Base-by-base conservation (phyloP, 2,888 invertebrate genomes). In the Didymodactylos carnosus region DNA sequence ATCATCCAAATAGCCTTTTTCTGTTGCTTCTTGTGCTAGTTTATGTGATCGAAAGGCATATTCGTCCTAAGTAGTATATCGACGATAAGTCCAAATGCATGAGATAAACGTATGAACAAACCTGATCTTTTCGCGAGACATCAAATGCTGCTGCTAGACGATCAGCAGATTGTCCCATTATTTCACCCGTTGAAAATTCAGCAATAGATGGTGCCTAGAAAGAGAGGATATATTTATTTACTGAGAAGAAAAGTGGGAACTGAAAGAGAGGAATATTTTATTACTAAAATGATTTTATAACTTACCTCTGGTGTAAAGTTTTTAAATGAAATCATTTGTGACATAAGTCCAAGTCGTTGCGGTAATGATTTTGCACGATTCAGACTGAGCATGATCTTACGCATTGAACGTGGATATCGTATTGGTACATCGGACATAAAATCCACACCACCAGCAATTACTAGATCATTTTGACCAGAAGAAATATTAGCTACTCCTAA, bases 381-480 rank as follows among this genome's bases (percentile, higher is more conserved):
- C n/a, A 92, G 46, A 23, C 49, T 72, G n/a, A 78, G 40, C 73
- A 79, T 70, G 35, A 92, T 82, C 23, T 88, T 87, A 39, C 94
- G 86, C 91, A 94, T 91, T 84, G 89, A 89, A 76, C 94, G 87
- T 79, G 90, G 94, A 84, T 93, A 92, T 8, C 97, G 88, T 82
- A 98, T 99, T 0, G 98, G 98, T 72, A 97, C 91, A 84, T 98
- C 98, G 0, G 94, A 94, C 91, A 99, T 93, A 83, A 92, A 91
- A 86, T 99, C 98, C 19, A 95, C 95, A 40, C 98, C 98, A 39
- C 97, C 98, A 53, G 94, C 94, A 53, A 98, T 88, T 75, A 94
- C 90, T 1, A 89, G 86, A 78, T 98, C 95, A 82, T 90, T 91
- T 6, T 90, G 90, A 35, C 95, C 97, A 25, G 92, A 89, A 0